Base-by-base conservation (phyloP, 2,797 vertebrate genomes). In the Denticeps clupeoides region DNA sequence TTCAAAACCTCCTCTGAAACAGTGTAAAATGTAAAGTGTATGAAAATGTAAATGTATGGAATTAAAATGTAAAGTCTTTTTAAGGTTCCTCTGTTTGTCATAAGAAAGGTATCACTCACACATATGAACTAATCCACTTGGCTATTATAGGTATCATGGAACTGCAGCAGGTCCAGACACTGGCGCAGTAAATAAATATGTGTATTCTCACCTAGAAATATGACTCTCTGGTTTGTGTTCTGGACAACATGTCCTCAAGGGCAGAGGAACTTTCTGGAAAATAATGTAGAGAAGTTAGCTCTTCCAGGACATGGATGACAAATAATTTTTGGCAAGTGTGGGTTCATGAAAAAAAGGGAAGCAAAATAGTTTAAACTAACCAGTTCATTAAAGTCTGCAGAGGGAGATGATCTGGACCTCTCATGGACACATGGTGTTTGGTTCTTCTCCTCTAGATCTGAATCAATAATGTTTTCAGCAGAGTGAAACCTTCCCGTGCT, bases 381-480 rank as follows among this genome's bases (percentile, higher is more conserved):
- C 85, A 88, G 82, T 33, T 71, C 49, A 15, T 86, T 80, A 64
- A 87, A 83, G 44, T 94, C 90, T 5, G 87, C 80, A 47, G 89
- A 90, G 0, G 91, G 91, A 0, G 91, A 97, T 0, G 93, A 97
- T 32, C 87, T 73, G 22, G 89, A 91, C 47, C 89, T 73, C 63
- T 88, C 91, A 1, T 98, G 93, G n/a, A 85, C 15, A 23, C 82
- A 89, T 3, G 67, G 60, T 0, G 69, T 15, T 45, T 62, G 82
- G 50, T 65, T 73, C 1, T 55, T 73, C 3, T 82, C 82, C 27
- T 88, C 84, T 0, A 71, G 63, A n/a, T 77, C 71, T 2, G 77
- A 61, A 4, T 96, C 92, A 10, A 95, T 65, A 67, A 97, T 97
- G 56, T 97, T 90, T 47, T 95, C 92, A 0, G 88, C 89, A 0